Evolutionary conservation across 2,888 invertebrate species (phyloP).

Genomic region (Hypomecis punctinalis): DNA sequence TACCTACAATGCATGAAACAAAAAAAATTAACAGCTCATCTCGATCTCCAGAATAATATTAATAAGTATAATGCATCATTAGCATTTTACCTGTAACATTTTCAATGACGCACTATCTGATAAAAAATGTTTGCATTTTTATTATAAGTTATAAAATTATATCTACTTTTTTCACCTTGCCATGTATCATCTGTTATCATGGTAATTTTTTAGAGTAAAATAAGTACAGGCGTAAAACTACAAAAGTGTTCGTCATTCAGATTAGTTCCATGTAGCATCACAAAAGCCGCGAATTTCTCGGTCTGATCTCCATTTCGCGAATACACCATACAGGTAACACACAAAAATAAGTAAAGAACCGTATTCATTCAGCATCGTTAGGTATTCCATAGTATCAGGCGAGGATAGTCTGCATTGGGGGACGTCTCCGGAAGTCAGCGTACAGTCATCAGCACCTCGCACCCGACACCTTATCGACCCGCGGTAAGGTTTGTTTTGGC

Average conservation of each 20-base stretch:
- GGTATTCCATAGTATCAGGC: constrained; percentile 48
- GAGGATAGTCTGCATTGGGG: constrained; percentile 67
- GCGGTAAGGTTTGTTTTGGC: constrained; percentile 28
- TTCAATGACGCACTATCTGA: not conserved
- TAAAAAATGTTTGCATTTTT: not conserved
- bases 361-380: constrained; percentile 46
- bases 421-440: constrained; percentile 78
- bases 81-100: no score
- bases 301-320: not conserved
- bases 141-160: not conserved
- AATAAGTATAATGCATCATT: no score
- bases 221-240: not conserved
- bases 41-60: no score
- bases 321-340: not conserved
- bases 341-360: constrained; percentile 15
- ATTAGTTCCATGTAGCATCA: constrained; percentile 2
- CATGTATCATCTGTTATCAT: not conserved
- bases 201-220: no score
- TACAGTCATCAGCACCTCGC: constrained; percentile 41
- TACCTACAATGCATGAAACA: no score
- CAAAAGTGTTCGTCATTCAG: not conserved
- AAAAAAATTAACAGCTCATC: no score
- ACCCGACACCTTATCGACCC: constrained; percentile 32
- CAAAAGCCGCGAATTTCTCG: constrained; percentile 1
- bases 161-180: not conserved